Evolutionary conservation across 2,888 invertebrate genomes (phyloP).

Genomic region (Andrena haemorrhoa): DNA sequence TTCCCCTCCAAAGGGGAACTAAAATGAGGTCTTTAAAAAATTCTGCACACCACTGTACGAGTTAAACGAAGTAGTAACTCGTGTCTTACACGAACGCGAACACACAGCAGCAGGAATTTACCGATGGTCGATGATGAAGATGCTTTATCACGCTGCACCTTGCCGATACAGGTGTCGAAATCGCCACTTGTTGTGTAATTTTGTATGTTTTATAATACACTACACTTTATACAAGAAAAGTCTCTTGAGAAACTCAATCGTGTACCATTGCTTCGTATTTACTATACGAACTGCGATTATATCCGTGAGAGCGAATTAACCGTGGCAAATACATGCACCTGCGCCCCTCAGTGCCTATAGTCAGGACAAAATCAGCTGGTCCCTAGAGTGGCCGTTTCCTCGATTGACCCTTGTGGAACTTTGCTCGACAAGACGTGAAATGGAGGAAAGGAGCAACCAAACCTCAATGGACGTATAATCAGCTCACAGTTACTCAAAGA

Average conservation of each 20-base stretch:
- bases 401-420: background rate
- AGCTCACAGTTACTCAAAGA: no score
- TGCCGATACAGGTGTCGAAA: constrained; percentile 13
- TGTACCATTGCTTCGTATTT: constrained; percentile 16
- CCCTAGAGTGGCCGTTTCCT: background rate
- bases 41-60: background rate
- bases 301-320: constrained; percentile 35
- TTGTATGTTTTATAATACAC: constrained; percentile 41
- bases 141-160: background rate
- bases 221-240: constrained; percentile 25
- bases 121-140: constrained; percentile 1
- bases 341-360: constrained; percentile 10
- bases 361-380: background rate
- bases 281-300: constrained; percentile 39
- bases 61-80: background rate
- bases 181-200: constrained; percentile 30
- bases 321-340: constrained; percentile 49
- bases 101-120: background rate
- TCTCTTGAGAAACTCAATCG: constrained; percentile 18
- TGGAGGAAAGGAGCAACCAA: no score
- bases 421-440: no score
- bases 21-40: background rate
- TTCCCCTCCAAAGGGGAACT: background rate
- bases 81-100: background rate
- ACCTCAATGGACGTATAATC: no score